A percentile compares a stretch with the other conserved stretches of the same genome.
These are phyloP conservation scores for Peromyscus leucopus DNA, from an alignment of 2,113 vertebrate genomes.

Conservation along the genomic window DNA sequence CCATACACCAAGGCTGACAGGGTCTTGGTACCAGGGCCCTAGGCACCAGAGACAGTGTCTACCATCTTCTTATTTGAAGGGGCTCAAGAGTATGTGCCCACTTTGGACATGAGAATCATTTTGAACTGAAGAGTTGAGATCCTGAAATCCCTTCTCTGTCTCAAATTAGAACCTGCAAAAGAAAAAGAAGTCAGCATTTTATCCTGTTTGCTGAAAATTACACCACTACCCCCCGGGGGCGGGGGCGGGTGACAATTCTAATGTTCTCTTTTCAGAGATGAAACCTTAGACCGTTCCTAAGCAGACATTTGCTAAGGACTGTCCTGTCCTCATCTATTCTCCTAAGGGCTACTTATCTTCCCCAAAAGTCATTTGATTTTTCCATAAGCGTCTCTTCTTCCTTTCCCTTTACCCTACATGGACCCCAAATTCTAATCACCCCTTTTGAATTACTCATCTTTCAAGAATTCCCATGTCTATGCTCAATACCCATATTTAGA, in stretches of 20 bases:
- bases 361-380: neutral
- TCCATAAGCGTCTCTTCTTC: neutral
- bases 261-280: neutral
- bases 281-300: neutral
- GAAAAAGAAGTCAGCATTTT: neutral
- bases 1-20: neutral
- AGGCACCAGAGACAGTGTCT: neutral
- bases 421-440: neutral
- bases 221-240: accelerated
- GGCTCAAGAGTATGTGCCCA: neutral
- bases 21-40: neutral
- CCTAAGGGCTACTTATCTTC: neutral
- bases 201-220: neutral
- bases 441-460: neutral
- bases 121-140: neutral
- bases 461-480: neutral
- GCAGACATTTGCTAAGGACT: neutral
- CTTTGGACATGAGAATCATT: neutral
- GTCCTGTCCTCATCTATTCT: neutral
- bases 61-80: neutral
- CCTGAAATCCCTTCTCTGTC: neutral
- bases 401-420: neutral
- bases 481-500: neutral
- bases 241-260: neutral
- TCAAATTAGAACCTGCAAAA: neutral